A percentile compares a stretch with the other conserved stretches of the same genome.
phyloP scores from a whole-genome alignment of 1,140 invertebrate genomes.

The Protaetia brevitarsis region DNA sequence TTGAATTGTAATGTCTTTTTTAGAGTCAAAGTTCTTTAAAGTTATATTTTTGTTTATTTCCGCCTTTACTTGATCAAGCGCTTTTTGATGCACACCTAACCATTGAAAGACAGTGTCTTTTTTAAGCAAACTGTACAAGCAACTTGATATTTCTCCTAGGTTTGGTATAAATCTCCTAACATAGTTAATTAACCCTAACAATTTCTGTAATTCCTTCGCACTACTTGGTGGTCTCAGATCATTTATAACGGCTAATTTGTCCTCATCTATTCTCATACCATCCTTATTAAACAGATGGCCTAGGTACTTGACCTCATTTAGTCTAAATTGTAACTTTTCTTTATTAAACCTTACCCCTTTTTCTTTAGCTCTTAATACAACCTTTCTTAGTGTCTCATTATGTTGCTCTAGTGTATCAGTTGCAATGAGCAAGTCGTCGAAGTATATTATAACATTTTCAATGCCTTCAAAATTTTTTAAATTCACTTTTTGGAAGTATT shows the following conservation, averaged over 20 bases:
- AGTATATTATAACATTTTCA: conserved; percentile 34
- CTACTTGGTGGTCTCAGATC: conserved; percentile 17
- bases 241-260: conserved; percentile 29
- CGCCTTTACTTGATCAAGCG: background rate
- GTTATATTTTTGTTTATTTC: conserved; percentile 31
- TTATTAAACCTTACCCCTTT: conserved; percentile 35
- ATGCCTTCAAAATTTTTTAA: conserved; percentile 34
- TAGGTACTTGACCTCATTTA: conserved; percentile 32
- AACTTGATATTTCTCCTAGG: conserved; percentile 7
- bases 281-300: conserved; percentile 34
- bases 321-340: conserved; percentile 37
- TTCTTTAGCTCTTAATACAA: conserved; percentile 35
- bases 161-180: conserved; percentile 21
- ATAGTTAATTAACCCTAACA: conserved; percentile 23
- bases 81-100: background rate
- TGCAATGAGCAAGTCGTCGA: conserved; percentile 39
- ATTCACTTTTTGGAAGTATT: conserved; percentile 27
- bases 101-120: background rate
- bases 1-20: conserved; percentile 32
- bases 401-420: conserved; percentile 31
- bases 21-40: conserved; percentile 36
- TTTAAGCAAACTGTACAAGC: conserved; percentile 12
- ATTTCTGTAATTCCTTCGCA: conserved; percentile 9
- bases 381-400: conserved; percentile 37
- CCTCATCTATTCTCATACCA: conserved; percentile 28